Conservation (phyloP, 2,113 vertebrate species). For the Leuciscus idus region DNA sequence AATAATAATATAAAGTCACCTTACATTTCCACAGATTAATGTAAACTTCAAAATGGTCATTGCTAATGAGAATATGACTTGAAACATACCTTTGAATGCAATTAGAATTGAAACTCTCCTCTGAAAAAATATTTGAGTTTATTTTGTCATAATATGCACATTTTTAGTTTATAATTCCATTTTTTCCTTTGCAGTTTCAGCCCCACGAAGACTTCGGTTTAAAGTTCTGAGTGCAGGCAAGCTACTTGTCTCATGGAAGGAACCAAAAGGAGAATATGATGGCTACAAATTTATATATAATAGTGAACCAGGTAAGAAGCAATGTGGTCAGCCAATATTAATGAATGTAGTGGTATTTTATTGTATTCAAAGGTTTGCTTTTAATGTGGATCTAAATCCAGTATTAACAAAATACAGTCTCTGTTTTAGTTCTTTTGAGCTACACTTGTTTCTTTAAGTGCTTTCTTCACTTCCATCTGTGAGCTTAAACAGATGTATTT, state of each 20-base stretch:
- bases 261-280: conserved; percentile 78
- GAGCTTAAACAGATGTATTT: conserved; percentile 7
- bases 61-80: conserved; percentile 35
- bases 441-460: background rate
- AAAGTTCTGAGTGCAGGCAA: conserved; percentile 71
- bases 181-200: conserved; percentile 70
- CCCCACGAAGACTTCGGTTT: conserved; percentile 75
- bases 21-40: background rate
- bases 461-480: background rate
- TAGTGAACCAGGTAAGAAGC: conserved; percentile 71
- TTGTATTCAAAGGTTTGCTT: background rate
- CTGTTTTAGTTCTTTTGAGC: background rate
- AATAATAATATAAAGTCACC: background rate
- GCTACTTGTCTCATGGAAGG: conserved; percentile 76
- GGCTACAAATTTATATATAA: conserved; percentile 77
- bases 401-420: background rate
- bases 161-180: background rate
- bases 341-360: background rate
- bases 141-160: background rate
- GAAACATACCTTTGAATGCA: conserved; percentile 2
- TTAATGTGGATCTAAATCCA: background rate
- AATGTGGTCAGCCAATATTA: background rate
- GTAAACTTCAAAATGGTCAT: background rate
- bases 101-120: background rate
- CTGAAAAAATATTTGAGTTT: background rate